A percentile compares a stretch with the other conserved stretches of the same genome.
Evolutionary conservation across 1,140 invertebrate species (phyloP).

Genomic region (Drosophila littoralis): DNA sequence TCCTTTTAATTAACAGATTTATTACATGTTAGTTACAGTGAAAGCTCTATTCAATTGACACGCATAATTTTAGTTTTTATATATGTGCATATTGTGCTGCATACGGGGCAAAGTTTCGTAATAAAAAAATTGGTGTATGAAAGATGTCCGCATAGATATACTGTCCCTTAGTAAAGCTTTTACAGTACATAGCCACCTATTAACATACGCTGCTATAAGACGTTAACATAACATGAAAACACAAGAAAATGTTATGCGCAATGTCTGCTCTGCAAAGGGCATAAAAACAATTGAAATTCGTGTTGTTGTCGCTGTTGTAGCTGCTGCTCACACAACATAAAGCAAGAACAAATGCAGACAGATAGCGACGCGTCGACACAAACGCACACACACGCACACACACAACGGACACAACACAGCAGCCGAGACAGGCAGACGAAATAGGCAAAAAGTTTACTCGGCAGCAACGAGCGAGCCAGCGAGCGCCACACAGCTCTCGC

Average conservation of each 20-base stretch:
- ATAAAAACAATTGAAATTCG: constrained; percentile 31
- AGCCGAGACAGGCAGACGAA: constrained; percentile 26
- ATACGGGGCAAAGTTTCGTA: too few species aligned
- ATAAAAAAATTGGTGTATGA: too few species aligned
- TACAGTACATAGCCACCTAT: constrained; percentile 1
- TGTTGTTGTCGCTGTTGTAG: constrained; percentile 17
- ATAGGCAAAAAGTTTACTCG: constrained; percentile 29
- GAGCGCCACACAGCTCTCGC: constrained; percentile 20
- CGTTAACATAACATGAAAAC: constrained; percentile 14
- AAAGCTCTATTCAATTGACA: too few species aligned
- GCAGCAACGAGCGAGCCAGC: constrained; percentile 8
- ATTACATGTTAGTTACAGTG: too few species aligned
- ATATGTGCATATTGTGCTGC: too few species aligned
- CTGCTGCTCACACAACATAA: constrained; percentile 34
- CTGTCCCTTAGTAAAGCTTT: not conserved
- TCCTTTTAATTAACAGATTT: too few species aligned
- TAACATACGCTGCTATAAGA: constrained; percentile 4
- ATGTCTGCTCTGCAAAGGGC: constrained; percentile 33
- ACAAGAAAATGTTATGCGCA: constrained; percentile 16
- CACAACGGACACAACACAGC: not conserved
- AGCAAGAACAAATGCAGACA: constrained; percentile 43
- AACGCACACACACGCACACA: constrained; percentile 2
- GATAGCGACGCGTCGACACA: constrained; percentile 12
- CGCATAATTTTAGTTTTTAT: too few species aligned
- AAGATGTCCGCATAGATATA: not conserved